Base-by-base conservation (phyloP, 2,888 invertebrate genomes). In the Sthenelais limicola region DNA sequence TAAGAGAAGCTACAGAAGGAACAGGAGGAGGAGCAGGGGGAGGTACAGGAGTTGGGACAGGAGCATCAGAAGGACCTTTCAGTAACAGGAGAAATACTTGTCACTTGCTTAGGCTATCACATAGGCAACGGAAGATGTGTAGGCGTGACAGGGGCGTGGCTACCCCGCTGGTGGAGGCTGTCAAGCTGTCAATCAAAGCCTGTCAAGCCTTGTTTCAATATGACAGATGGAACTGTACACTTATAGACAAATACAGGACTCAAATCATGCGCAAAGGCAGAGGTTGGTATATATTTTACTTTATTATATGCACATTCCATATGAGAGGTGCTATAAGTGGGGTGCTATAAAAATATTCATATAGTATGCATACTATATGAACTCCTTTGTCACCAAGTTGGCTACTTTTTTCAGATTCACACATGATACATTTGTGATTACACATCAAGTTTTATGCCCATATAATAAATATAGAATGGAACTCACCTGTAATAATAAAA, bases 171-270 rank as follows among this genome's bases (percentile, higher is more conserved):
- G 93, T 95, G 51, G 94, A 94, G 87, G 97, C 96, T 35, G 95
- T 96, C 82, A 94, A 94, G 87, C 91, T 94, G 89, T 96, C 97
- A n/a, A 94, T 97, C 76, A 90, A 91, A 73, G 97, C 97, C 88
- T 97, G 97, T 88, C 96, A 96, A 86, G 93, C 94, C 88, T 97
- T 97, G 89, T 97, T 98, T 89, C 92, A 94, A 82, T 93, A 94
- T 88, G 91, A 96, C 81, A 90, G 96, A 83, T 98, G 97, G 97
- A 97, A 98, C 89, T 98, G 97, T 88, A 90, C 95, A 77, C n/a
- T n/a, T n/a, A 95, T 97, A 76, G 96, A 96, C 88, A 95, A 95
- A 89, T 91, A 97, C 74, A 96, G 97, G 86, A 96, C 96, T 80
- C 96, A 96, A 90, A 95, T 97, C 83, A 94, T 97, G 76, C 95